Evolutionary conservation across 2,113 vertebrate species (phyloP).

Genomic region (Coptodon bakossiorum): DNA sequence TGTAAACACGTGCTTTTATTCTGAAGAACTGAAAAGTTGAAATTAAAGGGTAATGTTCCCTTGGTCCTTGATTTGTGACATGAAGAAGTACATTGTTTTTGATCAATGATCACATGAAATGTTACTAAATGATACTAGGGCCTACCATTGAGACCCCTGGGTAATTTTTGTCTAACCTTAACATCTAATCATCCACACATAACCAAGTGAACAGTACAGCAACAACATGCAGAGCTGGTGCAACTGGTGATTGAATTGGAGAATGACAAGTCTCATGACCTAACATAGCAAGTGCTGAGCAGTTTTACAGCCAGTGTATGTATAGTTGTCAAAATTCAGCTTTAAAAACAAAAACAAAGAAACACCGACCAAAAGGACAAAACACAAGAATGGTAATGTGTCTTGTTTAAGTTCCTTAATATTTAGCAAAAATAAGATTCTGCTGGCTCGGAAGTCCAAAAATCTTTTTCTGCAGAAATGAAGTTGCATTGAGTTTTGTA

Average conservation of each 20-base stretch:
- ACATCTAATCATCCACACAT: background rate
- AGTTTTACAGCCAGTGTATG: background rate
- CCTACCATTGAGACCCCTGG: background rate
- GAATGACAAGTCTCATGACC: background rate
- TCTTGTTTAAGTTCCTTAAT: background rate
- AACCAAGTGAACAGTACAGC: background rate
- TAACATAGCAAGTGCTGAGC: background rate
- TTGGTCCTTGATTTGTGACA: too few relatives aligned
- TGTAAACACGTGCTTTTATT: background rate
- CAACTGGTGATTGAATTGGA: background rate
- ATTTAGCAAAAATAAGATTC: fast-evolving
- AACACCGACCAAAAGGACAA: too few relatives aligned
- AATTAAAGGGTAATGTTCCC: background rate
- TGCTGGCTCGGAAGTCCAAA: background rate
- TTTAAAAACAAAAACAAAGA: fast-evolving
- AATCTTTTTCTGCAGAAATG: background rate
- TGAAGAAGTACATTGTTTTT: background rate
- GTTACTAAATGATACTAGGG: background rate
- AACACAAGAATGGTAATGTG: background rate
- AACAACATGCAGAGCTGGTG: background rate
- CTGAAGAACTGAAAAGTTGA: background rate
- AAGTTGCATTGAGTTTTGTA: background rate
- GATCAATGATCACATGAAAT: background rate
- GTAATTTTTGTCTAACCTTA: background rate
- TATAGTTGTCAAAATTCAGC: background rate